phyloP scores from a whole-genome alignment of 2,888 invertebrate genomes.

The Thalpophila matura region DNA sequence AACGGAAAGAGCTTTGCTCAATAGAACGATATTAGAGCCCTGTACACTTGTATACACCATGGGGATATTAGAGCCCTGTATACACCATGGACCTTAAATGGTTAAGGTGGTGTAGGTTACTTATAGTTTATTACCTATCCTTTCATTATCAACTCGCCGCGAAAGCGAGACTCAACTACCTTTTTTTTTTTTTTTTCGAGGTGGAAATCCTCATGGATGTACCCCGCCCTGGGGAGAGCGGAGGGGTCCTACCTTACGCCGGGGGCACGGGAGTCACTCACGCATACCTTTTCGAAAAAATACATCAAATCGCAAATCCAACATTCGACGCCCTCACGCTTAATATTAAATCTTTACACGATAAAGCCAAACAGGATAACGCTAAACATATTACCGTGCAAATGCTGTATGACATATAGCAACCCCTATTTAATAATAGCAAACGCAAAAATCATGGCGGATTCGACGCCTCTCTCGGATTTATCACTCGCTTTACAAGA shows the following conservation, averaged over 20 bases:
- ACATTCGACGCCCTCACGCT: neutral
- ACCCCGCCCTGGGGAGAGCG: too few species aligned
- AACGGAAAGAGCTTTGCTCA: too few species aligned
- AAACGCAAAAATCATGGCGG: constrained; percentile 82
- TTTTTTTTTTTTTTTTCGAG: too few species aligned
- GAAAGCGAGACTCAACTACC: too few species aligned
- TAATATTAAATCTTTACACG: constrained; percentile 1
- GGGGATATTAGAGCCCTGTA: too few species aligned
- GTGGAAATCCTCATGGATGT: too few species aligned
- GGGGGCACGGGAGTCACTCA: too few species aligned
- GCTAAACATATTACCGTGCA: constrained; percentile 39
- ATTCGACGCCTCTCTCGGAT: constrained; percentile 79
- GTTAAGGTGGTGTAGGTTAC: too few species aligned
- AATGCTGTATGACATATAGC: constrained; percentile 71
- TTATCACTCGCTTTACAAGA: constrained; percentile 88
- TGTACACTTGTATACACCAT: too few species aligned
- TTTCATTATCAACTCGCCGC: neutral
- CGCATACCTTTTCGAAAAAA: neutral
- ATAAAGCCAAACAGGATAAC: constrained; percentile 29
- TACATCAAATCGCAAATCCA: neutral
- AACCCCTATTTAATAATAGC: constrained; percentile 77
- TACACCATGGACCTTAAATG: too few species aligned
- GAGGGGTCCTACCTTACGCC: too few species aligned
- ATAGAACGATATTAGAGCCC: too few species aligned
- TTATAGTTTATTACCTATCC: neutral